Evolutionary conservation across 1,140 invertebrate species (phyloP).

Genomic region (Maconellicoccus hirsutus): DNA sequence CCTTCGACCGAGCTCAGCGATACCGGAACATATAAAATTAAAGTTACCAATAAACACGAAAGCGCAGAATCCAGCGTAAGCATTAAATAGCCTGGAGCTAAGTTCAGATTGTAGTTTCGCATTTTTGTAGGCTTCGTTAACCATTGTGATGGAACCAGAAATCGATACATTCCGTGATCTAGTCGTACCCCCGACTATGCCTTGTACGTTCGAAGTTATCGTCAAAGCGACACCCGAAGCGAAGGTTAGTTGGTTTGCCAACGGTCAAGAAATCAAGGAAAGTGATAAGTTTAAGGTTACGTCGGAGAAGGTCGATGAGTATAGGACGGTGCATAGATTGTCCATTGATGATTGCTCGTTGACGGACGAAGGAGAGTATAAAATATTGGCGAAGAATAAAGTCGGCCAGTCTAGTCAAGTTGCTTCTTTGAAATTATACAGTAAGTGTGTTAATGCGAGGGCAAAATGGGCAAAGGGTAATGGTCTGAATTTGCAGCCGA

Average conservation of each 20-base stretch:
- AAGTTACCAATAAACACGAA: constrained; percentile 65
- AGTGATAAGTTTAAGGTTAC: constrained; percentile 13
- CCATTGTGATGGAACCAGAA: constrained; percentile 60
- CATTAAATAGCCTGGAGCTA: too few relatives aligned
- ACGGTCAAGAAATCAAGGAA: constrained; percentile 24
- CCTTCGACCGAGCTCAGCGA: constrained; percentile 54
- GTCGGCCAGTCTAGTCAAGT: constrained; percentile 55
- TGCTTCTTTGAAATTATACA: constrained; percentile 60
- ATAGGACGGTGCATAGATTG: constrained; percentile 51
- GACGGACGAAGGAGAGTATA: constrained; percentile 69
- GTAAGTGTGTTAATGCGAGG: constrained; percentile 42
- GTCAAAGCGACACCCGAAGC: constrained; percentile 68
- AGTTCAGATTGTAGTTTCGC: too few relatives aligned
- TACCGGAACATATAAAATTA: constrained; percentile 67
- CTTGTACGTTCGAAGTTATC: constrained; percentile 53
- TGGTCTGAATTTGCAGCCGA: constrained; percentile 56
- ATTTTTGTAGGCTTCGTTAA: constrained; percentile 47
- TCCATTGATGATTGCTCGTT: constrained; percentile 52
- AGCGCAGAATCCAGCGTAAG: constrained; percentile 48
- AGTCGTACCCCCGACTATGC: constrained; percentile 56
- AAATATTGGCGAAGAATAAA: constrained; percentile 57
- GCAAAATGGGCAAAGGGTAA: too few relatives aligned
- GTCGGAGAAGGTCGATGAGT: constrained; percentile 39
- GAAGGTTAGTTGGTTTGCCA: constrained; percentile 55
- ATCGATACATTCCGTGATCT: constrained; percentile 59